Conservation (phyloP, 1,140 invertebrate genomes). For the Ooceraea biroi region DNA sequence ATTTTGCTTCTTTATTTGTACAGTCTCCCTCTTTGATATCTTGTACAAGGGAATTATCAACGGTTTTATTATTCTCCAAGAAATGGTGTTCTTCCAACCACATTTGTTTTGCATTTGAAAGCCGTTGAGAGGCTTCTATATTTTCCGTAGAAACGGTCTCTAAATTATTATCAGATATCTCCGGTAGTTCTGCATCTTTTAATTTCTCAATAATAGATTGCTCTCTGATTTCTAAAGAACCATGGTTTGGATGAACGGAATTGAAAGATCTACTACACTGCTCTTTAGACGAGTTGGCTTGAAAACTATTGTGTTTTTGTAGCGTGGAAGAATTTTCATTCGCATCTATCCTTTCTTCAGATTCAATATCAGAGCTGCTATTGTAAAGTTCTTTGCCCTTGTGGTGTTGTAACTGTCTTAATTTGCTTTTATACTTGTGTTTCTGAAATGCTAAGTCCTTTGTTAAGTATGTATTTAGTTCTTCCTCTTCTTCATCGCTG, state of each 20-base stretch:
- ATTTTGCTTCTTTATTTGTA: neutral
- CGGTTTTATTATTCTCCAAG: neutral
- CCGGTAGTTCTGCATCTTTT: neutral
- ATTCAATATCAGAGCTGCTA: slow-evolving; percentile 59
- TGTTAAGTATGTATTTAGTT: neutral
- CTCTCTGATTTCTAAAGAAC: neutral
- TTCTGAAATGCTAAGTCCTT: slow-evolving; percentile 58
- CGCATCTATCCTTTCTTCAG: slow-evolving; percentile 51
- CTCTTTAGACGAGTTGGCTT: slow-evolving; percentile 37
- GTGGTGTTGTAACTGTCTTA: slow-evolving; percentile 27
- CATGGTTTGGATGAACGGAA: neutral
- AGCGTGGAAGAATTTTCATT: slow-evolving; percentile 20
- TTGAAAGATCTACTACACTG: slow-evolving; percentile 14
- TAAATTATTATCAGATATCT: slow-evolving; percentile 3
- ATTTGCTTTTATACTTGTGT: slow-evolving; percentile 49
- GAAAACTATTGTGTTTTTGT: slow-evolving; percentile 33
- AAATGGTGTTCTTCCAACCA: neutral
- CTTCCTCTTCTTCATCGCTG: slow-evolving; percentile 21
- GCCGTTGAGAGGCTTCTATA: neutral
- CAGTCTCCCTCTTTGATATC: slow-evolving; percentile 7
- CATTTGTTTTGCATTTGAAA: neutral
- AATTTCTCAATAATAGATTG: neutral
- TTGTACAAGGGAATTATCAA: neutral
- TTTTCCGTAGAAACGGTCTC: neutral
- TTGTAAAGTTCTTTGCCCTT: slow-evolving; percentile 49